These are phyloP conservation scores for Lagorchestes hirsutus DNA, from an alignment of 2,797 vertebrate species.

Conservation along the genomic window DNA sequence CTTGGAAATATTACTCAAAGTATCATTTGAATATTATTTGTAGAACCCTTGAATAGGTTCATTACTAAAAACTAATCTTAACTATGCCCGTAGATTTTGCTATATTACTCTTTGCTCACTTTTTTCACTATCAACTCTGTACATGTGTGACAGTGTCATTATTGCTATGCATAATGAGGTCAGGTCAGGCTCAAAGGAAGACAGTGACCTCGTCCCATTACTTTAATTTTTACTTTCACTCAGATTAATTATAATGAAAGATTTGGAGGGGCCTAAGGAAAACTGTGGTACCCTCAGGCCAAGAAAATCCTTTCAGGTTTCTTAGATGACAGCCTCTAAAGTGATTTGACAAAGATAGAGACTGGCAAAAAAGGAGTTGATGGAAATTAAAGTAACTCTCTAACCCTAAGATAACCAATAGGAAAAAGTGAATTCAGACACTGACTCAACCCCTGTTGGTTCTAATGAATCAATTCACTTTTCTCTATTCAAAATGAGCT, in stretches of 20 bases:
- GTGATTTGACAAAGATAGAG: background rate
- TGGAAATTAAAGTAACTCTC: background rate
- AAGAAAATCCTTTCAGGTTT: background rate
- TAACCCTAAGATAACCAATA: background rate
- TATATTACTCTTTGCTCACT: slow-evolving; percentile 61
- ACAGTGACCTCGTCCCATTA: background rate
- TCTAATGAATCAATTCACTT: no score
- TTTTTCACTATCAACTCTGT: slow-evolving; percentile 72
- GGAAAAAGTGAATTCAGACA: no score
- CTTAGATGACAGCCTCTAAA: background rate
- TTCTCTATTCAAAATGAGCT: no score
- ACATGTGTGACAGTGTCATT: slow-evolving; percentile 51
- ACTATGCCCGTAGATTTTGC: slow-evolving; percentile 44
- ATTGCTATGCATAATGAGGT: background rate
- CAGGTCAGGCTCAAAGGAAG: background rate
- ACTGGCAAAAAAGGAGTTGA: background rate
- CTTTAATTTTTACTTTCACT: background rate
- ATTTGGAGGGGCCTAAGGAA: background rate
- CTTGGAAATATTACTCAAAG: slow-evolving; percentile 44
- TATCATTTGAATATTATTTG: slow-evolving; percentile 6
- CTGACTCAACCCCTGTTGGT: no score
- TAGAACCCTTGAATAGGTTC: slow-evolving; percentile 41
- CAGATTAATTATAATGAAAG: background rate
- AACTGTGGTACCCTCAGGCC: background rate
- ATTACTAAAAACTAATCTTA: slow-evolving; percentile 55